These are phyloP conservation scores for Sialia sialis DNA, from an alignment of 2,113 vertebrate species.

Conservation along the genomic window DNA sequence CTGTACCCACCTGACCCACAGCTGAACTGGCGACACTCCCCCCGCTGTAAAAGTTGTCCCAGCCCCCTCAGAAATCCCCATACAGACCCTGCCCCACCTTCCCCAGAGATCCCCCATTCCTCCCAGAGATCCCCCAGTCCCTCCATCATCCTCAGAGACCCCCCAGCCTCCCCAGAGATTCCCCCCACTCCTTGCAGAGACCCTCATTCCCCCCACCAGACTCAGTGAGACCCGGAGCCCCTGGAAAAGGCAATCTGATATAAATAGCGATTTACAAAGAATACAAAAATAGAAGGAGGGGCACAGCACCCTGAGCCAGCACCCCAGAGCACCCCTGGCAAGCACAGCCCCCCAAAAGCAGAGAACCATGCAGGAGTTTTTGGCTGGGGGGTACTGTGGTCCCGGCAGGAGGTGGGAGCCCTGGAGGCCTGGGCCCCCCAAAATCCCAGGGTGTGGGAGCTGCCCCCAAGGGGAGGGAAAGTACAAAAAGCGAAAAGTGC, in stretches of 20 bases:
- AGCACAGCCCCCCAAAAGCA: background rate
- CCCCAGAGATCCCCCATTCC: background rate
- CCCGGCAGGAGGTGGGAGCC: background rate
- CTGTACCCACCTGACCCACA: background rate
- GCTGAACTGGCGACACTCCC: rapidly evolving
- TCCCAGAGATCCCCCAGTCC: no score
- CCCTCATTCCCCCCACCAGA: background rate
- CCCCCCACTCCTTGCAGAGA: background rate
- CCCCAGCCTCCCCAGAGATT: background rate
- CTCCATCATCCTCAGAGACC: background rate
- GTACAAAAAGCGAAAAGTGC: slow-evolving; percentile 60
- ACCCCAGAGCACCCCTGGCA: background rate
- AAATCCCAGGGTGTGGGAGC: background rate
- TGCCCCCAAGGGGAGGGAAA: background rate
- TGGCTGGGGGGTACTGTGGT: background rate
- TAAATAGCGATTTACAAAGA: slow-evolving; percentile 65
- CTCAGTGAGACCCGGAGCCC: background rate
- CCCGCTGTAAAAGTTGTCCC: background rate
- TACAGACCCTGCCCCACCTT: background rate
- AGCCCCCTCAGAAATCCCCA: background rate
- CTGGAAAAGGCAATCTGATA: slow-evolving; percentile 27
- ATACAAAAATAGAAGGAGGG: slow-evolving; percentile 33
- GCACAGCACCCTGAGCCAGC: background rate
- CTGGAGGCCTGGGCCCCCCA: background rate
- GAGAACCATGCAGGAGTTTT: background rate